Evolutionary conservation across 2,888 invertebrate genomes (phyloP).

Genomic region (Zaprionus obscuricornis): DNA sequence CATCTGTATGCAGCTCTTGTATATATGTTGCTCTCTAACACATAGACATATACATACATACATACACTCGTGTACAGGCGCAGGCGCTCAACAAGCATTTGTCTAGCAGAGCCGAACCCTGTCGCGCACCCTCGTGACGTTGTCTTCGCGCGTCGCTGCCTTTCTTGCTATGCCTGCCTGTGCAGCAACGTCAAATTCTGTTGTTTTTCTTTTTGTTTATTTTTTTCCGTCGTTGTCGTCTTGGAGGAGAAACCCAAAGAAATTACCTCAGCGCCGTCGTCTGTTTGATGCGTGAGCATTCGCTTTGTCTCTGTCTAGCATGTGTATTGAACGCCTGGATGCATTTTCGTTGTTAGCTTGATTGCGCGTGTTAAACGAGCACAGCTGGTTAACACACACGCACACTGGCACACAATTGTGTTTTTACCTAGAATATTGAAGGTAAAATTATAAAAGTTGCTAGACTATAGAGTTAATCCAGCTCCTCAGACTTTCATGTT

Average conservation of each 20-base stretch:
- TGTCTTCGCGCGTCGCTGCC: constrained; percentile 57
- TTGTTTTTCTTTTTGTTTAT: constrained; percentile 1
- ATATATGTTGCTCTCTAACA: no score
- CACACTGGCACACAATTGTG: no score
- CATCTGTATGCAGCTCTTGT: no score
- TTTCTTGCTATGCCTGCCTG: constrained; percentile 24
- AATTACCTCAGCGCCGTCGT: constrained; percentile 23
- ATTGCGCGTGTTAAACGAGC: constrained; percentile 1
- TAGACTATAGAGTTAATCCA: no score
- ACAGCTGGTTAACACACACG: constrained; percentile 3
- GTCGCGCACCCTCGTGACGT: constrained; percentile 51
- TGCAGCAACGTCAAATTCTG: not conserved
- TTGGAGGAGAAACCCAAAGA: constrained; percentile 1
- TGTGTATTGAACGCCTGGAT: not conserved
- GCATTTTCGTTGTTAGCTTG: constrained; percentile 8
- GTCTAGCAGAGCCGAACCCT: constrained; percentile 21
- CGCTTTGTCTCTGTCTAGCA: constrained; percentile 20
- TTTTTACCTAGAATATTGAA: no score
- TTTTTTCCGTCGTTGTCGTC: constrained; percentile 31
- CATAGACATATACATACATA: not conserved
- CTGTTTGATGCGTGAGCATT: no score
- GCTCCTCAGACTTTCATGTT: no score
- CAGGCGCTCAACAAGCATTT: not conserved
- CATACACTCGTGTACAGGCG: not conserved
- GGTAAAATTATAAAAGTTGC: no score